These are phyloP conservation scores for Anser cygnoides DNA, from an alignment of 2,113 vertebrate species.

Conservation along the genomic window DNA sequence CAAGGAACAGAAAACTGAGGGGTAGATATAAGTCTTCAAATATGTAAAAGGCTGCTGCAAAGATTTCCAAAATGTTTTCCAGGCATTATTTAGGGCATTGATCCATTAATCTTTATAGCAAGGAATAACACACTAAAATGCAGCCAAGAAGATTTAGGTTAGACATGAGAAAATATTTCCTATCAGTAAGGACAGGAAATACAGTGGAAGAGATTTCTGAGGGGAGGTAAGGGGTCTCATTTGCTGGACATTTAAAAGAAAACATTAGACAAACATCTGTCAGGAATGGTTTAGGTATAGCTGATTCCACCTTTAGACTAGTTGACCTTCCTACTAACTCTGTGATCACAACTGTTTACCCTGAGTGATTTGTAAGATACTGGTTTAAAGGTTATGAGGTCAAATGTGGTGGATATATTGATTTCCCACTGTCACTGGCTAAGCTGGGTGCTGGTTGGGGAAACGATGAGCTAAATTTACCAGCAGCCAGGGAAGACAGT, in stretches of 20 bases:
- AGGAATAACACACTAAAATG: neutral
- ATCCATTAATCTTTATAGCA: neutral
- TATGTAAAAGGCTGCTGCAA: neutral
- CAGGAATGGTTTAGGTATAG: neutral
- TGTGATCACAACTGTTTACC: constrained; percentile 50
- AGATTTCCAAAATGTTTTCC: neutral
- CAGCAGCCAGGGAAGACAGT: constrained; percentile 41
- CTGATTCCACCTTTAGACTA: neutral
- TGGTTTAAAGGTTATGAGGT: constrained; percentile 58
- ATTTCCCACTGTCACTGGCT: constrained; percentile 40
- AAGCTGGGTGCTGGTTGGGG: constrained; percentile 5
- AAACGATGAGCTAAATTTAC: constrained; percentile 61
- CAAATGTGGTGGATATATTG: constrained; percentile 62
- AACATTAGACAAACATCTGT: constrained; percentile 28
- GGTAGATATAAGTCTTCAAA: neutral
- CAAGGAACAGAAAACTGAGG: neutral
- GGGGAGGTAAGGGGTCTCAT: neutral
- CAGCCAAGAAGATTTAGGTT: neutral
- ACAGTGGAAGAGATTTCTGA: neutral
- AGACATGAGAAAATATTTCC: neutral
- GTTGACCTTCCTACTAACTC: constrained; percentile 22
- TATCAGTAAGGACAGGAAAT: neutral
- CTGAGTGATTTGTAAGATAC: constrained; percentile 56
- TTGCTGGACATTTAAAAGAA: constrained; percentile 3
- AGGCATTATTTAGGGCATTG: neutral